phyloP scores from a whole-genome alignment of 2,113 vertebrate genomes.

The Empidonax alnorum region DNA sequence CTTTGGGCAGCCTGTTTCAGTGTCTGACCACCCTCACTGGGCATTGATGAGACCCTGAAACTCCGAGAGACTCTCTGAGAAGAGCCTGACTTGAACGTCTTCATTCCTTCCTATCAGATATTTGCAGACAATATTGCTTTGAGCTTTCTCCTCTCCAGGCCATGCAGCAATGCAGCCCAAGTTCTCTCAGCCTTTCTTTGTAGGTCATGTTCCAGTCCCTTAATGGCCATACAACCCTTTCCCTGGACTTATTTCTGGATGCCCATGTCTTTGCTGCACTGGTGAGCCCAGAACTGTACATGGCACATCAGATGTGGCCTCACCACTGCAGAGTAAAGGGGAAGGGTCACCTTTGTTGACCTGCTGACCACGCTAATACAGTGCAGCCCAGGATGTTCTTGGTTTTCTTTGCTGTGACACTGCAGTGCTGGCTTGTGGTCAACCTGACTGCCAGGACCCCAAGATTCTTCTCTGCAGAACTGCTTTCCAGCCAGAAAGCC shows the following conservation, averaged over 20 bases:
- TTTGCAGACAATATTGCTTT: neutral
- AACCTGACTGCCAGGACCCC: neutral
- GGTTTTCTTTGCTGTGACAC: neutral
- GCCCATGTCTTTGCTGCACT: neutral
- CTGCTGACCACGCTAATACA: neutral
- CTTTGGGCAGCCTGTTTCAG: neutral
- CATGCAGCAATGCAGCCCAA: rapidly evolving
- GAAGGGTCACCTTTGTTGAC: neutral
- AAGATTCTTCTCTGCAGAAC: neutral
- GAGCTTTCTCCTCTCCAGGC: neutral
- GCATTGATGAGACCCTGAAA: neutral
- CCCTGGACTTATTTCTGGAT: neutral
- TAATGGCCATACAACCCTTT: rapidly evolving
- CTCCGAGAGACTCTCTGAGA: neutral
- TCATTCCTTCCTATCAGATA: neutral
- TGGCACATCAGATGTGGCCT: rapidly evolving
- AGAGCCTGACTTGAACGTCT: neutral
- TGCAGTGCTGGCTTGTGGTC: neutral
- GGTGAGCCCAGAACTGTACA: neutral
- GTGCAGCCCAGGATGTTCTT: neutral
- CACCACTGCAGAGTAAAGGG: neutral
- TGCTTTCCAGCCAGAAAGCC: neutral
- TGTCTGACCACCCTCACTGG: neutral
- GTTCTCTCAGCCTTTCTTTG: neutral
- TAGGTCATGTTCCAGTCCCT: neutral